A percentile compares a stretch with the other conserved stretches of the same genome.
phyloP scores from a whole-genome alignment of 1,140 invertebrate genomes.

The Drosophila yakuba region DNA sequence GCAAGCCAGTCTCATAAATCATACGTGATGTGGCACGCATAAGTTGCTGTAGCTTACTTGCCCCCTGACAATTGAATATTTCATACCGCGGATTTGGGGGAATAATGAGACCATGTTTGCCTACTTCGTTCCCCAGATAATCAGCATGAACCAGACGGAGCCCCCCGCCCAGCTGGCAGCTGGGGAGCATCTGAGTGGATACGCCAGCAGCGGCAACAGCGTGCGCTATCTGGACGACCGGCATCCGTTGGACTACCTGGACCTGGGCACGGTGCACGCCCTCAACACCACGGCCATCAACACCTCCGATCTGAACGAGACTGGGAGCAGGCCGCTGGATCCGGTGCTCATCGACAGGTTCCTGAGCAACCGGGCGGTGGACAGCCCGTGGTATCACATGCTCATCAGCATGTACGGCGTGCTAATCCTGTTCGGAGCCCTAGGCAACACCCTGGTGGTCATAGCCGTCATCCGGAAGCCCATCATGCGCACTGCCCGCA shows the following conservation, averaged over 20 bases:
- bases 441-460: conserved; percentile 93
- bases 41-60: not conserved
- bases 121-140: conserved; percentile 49
- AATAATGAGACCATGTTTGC: conserved; percentile 19
- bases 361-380: conserved; percentile 88
- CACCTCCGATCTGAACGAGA: conserved; percentile 38
- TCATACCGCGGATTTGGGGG: conserved; percentile 6
- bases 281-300: conserved; percentile 18
- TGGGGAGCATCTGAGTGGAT: conserved; percentile 20
- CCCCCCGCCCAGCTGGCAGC: conserved; percentile 13
- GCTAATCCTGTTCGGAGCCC: conserved; percentile 90
- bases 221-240: conserved; percentile 33
- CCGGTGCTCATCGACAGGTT: conserved; percentile 86
- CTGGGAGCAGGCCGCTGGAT: conserved; percentile 45
- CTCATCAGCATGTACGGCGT: conserved; percentile 90
- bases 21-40: conserved; percentile 44
- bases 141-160: conserved; percentile 69
- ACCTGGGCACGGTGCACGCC: conserved; percentile 24
- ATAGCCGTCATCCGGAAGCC: conserved; percentile 91
- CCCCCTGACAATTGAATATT: conserved; percentile 19
- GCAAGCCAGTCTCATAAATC: conserved; percentile 52
- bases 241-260: conserved; percentile 55
- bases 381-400: conserved; percentile 87
- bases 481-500: conserved; percentile 93
- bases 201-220: conserved; percentile 35